A percentile compares a stretch with the other conserved stretches of the same genome.
phyloP scores from a whole-genome alignment of 2,888 invertebrate genomes.

The Sinopyrophorus schimmeli region DNA sequence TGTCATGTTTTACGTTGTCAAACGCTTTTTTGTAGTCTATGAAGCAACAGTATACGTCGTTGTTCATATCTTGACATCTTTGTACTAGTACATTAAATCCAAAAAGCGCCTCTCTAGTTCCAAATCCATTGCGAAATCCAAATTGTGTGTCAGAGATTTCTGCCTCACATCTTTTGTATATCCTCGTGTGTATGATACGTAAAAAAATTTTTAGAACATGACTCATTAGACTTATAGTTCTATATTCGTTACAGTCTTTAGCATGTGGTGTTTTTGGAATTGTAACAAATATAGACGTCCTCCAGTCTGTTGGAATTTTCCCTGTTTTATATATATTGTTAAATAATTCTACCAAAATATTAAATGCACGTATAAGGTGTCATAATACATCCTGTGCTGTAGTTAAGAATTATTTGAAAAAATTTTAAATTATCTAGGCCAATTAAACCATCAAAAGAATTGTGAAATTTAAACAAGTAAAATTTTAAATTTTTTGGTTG shows the following conservation, averaged over 20 bases:
- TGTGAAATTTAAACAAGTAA: too few species aligned
- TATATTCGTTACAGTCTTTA: not conserved
- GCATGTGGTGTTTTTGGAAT: not conserved
- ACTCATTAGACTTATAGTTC: slow-evolving; percentile 6
- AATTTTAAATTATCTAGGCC: too few species aligned
- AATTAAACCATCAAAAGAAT: too few species aligned
- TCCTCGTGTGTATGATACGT: too few species aligned
- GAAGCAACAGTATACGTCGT: not conserved
- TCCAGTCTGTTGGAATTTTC: not conserved
- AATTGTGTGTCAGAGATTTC: not conserved
- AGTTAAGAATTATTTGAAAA: too few species aligned
- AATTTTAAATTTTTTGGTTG: too few species aligned
- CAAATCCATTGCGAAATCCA: not conserved
- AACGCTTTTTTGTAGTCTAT: not conserved
- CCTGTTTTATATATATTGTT: slow-evolving; percentile 1
- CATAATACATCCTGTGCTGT: too few species aligned
- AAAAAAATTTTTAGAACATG: slow-evolving; percentile 1
- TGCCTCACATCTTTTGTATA: not conserved
- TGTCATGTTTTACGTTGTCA: not conserved
- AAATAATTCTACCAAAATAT: slow-evolving; percentile 3
- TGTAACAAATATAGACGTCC: not conserved
- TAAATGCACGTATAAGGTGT: too few species aligned
- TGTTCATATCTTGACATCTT: not conserved
- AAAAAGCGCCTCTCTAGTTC: not conserved
- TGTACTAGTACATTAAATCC: not conserved